Conservation (phyloP, 2,888 invertebrate species). For the Fragum sueziense region DNA sequence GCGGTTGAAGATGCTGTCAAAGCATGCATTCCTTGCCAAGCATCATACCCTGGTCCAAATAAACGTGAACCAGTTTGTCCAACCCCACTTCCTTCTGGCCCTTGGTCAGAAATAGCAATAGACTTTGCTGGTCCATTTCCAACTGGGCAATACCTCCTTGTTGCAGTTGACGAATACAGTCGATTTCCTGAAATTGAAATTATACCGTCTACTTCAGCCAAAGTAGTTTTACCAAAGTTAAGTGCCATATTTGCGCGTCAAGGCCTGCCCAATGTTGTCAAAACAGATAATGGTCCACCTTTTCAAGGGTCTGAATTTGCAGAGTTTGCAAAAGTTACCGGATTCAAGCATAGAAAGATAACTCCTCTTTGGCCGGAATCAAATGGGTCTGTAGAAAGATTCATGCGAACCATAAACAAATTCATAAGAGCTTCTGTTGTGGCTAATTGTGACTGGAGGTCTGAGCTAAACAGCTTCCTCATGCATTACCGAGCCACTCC, state of each 20-base stretch:
- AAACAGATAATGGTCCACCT: constrained; percentile 58
- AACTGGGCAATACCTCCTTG: constrained; percentile 28
- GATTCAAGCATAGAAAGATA: constrained; percentile 59
- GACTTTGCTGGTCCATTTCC: constrained; percentile 44
- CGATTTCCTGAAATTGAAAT: constrained; percentile 41
- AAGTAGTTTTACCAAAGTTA: constrained; percentile 34
- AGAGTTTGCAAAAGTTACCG: constrained; percentile 51
- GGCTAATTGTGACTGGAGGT: constrained; percentile 36
- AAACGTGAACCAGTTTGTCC: constrained; percentile 39
- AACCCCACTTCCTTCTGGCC: constrained; percentile 27
- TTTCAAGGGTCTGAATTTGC: constrained; percentile 51
- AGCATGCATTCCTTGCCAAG: constrained; percentile 57
- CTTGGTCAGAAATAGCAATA: constrained; percentile 35
- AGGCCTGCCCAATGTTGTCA: constrained; percentile 36
- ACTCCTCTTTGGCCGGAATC: constrained; percentile 59
- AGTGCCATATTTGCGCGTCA: constrained; percentile 38
- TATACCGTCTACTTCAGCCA: constrained; percentile 26
- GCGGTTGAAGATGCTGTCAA: constrained; percentile 51
- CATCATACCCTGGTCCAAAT: constrained; percentile 29
- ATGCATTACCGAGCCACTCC: constrained; percentile 40
- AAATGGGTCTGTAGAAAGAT: constrained; percentile 61
- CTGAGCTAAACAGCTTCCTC: constrained; percentile 30
- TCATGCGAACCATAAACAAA: constrained; percentile 60
- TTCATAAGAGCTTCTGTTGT: constrained; percentile 49
- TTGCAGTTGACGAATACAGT: constrained; percentile 39